These are phyloP conservation scores for Drosophila sturtevanti DNA, from an alignment of 1,140 invertebrate genomes.

Conservation along the genomic window DNA sequence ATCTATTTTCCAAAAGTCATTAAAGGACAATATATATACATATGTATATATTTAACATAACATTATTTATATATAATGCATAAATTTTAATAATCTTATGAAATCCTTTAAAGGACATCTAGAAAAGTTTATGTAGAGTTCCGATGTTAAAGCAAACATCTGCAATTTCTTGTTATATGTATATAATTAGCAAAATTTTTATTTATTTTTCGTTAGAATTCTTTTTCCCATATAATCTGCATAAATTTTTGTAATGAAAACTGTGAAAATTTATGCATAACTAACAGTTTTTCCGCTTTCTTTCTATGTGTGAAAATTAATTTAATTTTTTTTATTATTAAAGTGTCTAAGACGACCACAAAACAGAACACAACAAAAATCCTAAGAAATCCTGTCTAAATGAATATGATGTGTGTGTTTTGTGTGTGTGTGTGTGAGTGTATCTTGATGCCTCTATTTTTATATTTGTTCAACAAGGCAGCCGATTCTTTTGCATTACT, in stretches of 20 bases:
- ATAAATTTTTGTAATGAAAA: conserved; percentile 34
- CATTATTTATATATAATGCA: too few species aligned
- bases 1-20: too few species aligned
- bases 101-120: too few species aligned
- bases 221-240: too few species aligned
- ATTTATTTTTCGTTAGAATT: too few species aligned
- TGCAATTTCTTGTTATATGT: too few species aligned
- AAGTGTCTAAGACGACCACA: conserved; percentile 70
- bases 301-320: conserved; percentile 57
- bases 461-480: conserved; percentile 35
- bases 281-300: background rate
- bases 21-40: too few species aligned
- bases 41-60: too few species aligned
- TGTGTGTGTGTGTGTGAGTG: conserved; percentile 34
- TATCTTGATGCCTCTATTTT: conserved; percentile 11
- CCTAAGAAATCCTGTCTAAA: conserved; percentile 66
- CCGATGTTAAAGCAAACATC: too few species aligned
- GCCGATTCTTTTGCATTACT: conserved; percentile 24
- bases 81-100: too few species aligned
- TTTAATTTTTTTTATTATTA: conserved; percentile 74
- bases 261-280: conserved; percentile 46
- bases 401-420: conserved; percentile 29
- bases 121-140: too few species aligned
- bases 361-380: conserved; percentile 18
- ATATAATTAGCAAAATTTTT: too few species aligned